phyloP scores from a whole-genome alignment of 2,797 vertebrate species.

The Halcyon leucocephala region DNA sequence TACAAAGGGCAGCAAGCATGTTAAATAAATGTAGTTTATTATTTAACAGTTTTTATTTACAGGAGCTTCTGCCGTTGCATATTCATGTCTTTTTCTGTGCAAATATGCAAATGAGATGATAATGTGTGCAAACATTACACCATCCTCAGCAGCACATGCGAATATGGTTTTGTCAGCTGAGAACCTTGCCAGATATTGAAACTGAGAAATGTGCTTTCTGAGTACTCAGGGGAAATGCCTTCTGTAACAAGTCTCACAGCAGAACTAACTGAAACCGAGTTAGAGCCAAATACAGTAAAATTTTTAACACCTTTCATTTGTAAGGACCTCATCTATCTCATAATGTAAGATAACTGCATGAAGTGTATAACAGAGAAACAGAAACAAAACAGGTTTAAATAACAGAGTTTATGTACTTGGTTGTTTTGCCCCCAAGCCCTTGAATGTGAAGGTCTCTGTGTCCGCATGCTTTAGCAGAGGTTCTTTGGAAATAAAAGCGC shows the following conservation, averaged over 20 bases:
- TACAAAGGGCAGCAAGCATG: neutral
- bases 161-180: neutral
- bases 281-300: neutral
- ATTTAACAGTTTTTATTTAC: constrained; percentile 7
- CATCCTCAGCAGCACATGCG: neutral
- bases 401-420: neutral
- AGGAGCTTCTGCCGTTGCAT: neutral
- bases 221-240: neutral
- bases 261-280: neutral
- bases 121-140: neutral
- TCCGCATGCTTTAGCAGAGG: neutral
- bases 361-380: neutral
- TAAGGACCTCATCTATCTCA: neutral
- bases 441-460: neutral
- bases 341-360: neutral
- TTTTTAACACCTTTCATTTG: neutral
- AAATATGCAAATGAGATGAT: neutral
- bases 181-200: neutral
- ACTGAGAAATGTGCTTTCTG: neutral
- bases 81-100: neutral
- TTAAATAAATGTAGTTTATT: neutral
- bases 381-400: neutral
- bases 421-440: neutral
- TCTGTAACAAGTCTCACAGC: neutral
- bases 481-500: neutral